Conservation (phyloP, 2,888 invertebrate genomes). For the Axea sp. region DNA sequence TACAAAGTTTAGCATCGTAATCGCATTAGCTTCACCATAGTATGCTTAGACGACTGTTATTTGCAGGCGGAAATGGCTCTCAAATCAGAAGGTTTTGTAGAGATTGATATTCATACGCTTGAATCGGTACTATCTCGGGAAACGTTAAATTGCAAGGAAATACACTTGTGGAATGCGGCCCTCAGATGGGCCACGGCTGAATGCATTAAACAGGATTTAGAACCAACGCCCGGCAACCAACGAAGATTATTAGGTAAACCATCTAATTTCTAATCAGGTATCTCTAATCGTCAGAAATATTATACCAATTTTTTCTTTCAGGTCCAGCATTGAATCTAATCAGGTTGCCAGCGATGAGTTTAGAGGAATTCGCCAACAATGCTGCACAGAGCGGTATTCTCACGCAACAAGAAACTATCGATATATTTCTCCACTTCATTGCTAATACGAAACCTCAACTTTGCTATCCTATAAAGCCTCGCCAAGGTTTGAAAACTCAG, state of each 20-base stretch:
- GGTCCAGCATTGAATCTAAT: constrained; percentile 87
- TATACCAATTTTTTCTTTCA: constrained; percentile 46
- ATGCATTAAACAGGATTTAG: constrained; percentile 90
- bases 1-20: constrained; percentile 47
- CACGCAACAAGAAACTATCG: constrained; percentile 95
- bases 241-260: constrained; percentile 74
- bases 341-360: constrained; percentile 95
- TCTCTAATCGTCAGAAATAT: neutral
- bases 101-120: constrained; percentile 95
- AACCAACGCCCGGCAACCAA: constrained; percentile 87
- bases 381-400: constrained; percentile 96
- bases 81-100: constrained; percentile 96
- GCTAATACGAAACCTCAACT: constrained; percentile 92
- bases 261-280: neutral
- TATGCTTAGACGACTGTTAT: constrained; percentile 64
- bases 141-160: constrained; percentile 96
- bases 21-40: constrained; percentile 39
- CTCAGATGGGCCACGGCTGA: constrained; percentile 96
- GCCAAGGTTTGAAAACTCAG: constrained; percentile 94
- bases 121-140: constrained; percentile 95
- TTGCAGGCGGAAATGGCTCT: constrained; percentile 96
- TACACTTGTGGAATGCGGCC: constrained; percentile 93
- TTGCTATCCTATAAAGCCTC: constrained; percentile 89
- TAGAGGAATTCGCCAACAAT: constrained; percentile 96
- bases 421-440: constrained; percentile 96